phyloP scores from a whole-genome alignment of 2,113 vertebrate genomes.

The Prietella phreatophila region DNA sequence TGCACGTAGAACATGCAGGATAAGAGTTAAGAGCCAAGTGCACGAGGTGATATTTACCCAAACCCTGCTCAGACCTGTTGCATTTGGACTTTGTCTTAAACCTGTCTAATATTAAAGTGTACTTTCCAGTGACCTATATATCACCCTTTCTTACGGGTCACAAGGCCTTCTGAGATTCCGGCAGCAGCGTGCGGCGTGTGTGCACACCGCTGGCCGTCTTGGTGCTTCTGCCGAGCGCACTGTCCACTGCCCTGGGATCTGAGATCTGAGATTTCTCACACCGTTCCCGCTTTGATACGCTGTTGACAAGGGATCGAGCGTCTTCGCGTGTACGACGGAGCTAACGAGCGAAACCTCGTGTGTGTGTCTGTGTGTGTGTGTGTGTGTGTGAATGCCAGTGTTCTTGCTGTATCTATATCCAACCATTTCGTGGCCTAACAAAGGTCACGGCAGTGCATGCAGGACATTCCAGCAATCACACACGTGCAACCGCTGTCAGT shows the following conservation, averaged over 20 bases:
- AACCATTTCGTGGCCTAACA: constrained; percentile 41
- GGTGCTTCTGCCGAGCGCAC: background rate
- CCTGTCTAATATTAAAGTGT: constrained; percentile 70
- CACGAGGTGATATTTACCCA: constrained; percentile 58
- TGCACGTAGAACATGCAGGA: constrained; percentile 34
- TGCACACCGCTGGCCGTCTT: background rate
- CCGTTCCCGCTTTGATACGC: background rate
- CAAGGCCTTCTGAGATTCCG: constrained; percentile 34
- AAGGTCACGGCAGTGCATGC: constrained; percentile 44
- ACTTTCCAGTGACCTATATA: constrained; percentile 73
- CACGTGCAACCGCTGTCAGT: constrained; percentile 32
- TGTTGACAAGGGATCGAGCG: background rate
- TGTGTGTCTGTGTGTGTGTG: background rate
- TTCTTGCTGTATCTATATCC: constrained; percentile 29
- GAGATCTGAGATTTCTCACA: constrained; percentile 8
- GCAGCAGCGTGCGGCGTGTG: constrained; percentile 9
- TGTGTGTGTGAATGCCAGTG: constrained; percentile 27
- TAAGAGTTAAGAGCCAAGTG: constrained; percentile 25
- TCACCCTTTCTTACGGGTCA: constrained; percentile 59
- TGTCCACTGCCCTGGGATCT: background rate
- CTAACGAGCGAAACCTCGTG: constrained; percentile 13
- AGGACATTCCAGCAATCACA: constrained; percentile 46
- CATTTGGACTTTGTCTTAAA: constrained; percentile 68
- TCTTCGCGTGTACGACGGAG: background rate
- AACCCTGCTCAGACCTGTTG: constrained; percentile 49